A percentile compares a stretch with the other conserved stretches of the same genome.
Conservation (phyloP, 1,140 invertebrate species). For the Drosophila mojavensis region DNA sequence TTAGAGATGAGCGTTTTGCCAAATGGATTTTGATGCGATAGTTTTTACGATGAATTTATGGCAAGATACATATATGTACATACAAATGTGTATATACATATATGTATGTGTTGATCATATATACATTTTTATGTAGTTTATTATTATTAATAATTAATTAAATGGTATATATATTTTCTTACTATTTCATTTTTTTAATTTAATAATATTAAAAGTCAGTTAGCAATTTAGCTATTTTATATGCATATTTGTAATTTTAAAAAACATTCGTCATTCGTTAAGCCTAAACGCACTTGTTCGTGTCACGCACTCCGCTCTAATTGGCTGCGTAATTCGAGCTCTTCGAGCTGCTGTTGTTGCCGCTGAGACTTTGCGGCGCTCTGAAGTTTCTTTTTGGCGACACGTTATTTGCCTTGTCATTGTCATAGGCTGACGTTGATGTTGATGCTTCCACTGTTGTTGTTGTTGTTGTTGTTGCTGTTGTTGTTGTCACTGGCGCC, state of each 20-base stretch:
- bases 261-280: too few species aligned
- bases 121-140: too few species aligned
- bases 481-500: slow-evolving; percentile 34
- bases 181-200: neutral
- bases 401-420: slow-evolving; percentile 65
- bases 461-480: slow-evolving; percentile 21
- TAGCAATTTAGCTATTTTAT: neutral
- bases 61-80: neutral
- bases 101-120: too few species aligned
- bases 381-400: slow-evolving; percentile 43
- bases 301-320: slow-evolving; percentile 2
- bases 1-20: neutral
- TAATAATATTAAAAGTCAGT: neutral
- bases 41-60: too few species aligned
- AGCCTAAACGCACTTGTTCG: neutral
- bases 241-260: neutral
- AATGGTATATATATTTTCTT: too few species aligned
- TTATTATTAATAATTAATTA: too few species aligned
- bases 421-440: slow-evolving; percentile 64
- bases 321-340: slow-evolving; percentile 28
- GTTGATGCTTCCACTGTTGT: slow-evolving; percentile 31
- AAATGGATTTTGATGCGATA: neutral
- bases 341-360: slow-evolving; percentile 8
- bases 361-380: slow-evolving; percentile 24
- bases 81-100: too few species aligned